Evolutionary conservation across 2,888 invertebrate genomes (phyloP).

Genomic region (Acleris holmiana): DNA sequence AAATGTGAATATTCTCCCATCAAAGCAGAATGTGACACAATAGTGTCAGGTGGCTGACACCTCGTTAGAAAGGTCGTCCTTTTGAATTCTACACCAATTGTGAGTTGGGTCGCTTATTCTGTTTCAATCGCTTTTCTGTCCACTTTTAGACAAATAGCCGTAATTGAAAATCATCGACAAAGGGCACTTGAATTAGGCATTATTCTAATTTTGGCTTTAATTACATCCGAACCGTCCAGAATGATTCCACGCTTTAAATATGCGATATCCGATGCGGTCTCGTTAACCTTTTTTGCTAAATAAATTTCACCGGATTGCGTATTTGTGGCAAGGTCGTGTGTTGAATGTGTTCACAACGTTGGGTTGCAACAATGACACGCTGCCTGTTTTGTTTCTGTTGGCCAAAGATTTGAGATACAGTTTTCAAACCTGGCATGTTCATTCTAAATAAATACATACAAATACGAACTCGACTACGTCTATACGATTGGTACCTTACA

Average conservation of each 20-base stretch:
- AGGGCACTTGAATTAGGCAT: constrained; percentile 31
- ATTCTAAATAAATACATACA: too few relatives aligned
- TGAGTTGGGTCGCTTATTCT: constrained; percentile 68
- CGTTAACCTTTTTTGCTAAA: constrained; percentile 37
- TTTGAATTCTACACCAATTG: constrained; percentile 70
- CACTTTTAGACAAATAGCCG: constrained; percentile 57
- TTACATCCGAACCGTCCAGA: constrained; percentile 9
- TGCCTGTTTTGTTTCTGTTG: background rate
- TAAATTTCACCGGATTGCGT: constrained; percentile 37
- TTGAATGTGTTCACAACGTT: constrained; percentile 21
- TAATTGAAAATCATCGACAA: constrained; percentile 61
- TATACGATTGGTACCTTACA: background rate
- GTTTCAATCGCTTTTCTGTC: constrained; percentile 68
- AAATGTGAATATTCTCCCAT: constrained; percentile 71
- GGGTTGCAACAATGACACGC: constrained; percentile 10
- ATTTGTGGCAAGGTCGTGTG: constrained; percentile 39
- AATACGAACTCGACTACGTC: too few relatives aligned
- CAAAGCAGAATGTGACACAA: constrained; percentile 69
- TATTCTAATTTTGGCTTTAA: constrained; percentile 19
- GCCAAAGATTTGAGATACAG: too few relatives aligned
- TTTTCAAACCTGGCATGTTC: too few relatives aligned
- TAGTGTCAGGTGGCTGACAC: constrained; percentile 79
- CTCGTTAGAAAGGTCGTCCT: constrained; percentile 73
- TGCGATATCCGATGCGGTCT: constrained; percentile 34
- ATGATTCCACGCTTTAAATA: constrained; percentile 34